Evolutionary conservation across 1,140 invertebrate genomes (phyloP), one percentile per base, ranked within the genome.

Genomic region (Diplogasteroides magnus): DNA sequence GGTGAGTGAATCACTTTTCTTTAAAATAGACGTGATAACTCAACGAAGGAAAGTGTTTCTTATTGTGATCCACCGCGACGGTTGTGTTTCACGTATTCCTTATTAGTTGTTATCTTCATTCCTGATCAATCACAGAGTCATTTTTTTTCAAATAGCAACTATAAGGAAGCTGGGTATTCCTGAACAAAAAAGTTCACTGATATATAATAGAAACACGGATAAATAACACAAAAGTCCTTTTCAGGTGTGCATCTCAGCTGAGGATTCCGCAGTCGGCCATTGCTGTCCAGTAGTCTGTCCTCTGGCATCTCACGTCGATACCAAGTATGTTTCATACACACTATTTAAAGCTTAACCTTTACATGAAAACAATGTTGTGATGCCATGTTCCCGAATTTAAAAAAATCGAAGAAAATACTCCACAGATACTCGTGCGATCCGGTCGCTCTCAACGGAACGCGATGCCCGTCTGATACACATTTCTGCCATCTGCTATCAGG

Each of bases 251-350:
- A 65, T 77, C 58, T 76, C 75, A n/a, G 60, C 73, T 58, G 76
- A 74, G 15, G 80, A 82, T 59, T 80, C 79, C n/a, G 76, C 78
- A 19, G 67, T 81, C 27, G 80, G 80, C 23, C 80, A 82, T 64
- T 82, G 80, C 56, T 82, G 80, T 75, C 80, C 80, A 11, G 67
- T 69, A 25, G 68, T 77, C 26, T 82, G 80, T 55, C 80, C 80
- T n/a, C 63, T 82, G 15, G 77, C 75, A 11, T 64, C 61, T 31
- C 60, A 76, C 64, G 70, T 69, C 62, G 77, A 73, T 61, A 62
- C 73, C 27, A 60, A 68, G 55, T 73, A n/a, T n/a, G n/a, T n/a
- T n/a, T n/a, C n/a, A n/a, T n/a, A n/a, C n/a, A n/a, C n/a, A n/a
- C n/a, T n/a, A n/a, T n/a, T n/a, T n/a, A n/a, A n/a, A n/a, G n/a